Percentiles rank a stretch among this genome's conserved stretches.
phyloP scores from a whole-genome alignment of 2,888 invertebrate genomes.

The Mactromeris polynyma region DNA sequence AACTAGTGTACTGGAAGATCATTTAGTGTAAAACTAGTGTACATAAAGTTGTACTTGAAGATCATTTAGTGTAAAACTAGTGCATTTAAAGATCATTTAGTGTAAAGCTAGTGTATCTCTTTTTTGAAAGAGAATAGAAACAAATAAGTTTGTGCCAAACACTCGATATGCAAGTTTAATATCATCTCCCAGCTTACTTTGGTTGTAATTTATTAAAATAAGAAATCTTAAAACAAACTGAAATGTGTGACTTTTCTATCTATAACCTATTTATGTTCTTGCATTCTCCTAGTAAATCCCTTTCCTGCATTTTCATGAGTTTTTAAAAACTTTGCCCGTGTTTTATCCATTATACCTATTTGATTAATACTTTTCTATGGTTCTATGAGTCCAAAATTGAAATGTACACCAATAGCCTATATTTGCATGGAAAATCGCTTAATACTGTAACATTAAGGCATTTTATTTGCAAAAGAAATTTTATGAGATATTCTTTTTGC shows the following conservation, averaged over 20 bases:
- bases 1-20: too few species aligned
- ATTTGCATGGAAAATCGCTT: conserved; percentile 6
- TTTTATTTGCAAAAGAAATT: background rate
- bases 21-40: too few species aligned
- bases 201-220: background rate
- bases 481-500: background rate
- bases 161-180: too few species aligned
- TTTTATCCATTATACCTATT: background rate
- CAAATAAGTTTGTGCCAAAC: too few species aligned
- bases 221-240: conserved; percentile 5
- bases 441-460: background rate
- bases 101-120: too few species aligned
- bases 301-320: background rate
- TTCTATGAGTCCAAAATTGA: background rate
- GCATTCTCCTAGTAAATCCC: background rate
- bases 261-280: background rate
- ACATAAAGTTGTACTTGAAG: too few species aligned
- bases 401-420: background rate
- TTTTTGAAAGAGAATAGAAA: too few species aligned
- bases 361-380: background rate
- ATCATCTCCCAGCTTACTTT: too few species aligned
- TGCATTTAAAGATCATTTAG: too few species aligned
- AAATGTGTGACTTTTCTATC: background rate
- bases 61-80: too few species aligned
- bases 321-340: background rate